These are phyloP conservation scores for Brevimyrus niger DNA, from an alignment of 2,113 vertebrate species.

Conservation along the genomic window DNA sequence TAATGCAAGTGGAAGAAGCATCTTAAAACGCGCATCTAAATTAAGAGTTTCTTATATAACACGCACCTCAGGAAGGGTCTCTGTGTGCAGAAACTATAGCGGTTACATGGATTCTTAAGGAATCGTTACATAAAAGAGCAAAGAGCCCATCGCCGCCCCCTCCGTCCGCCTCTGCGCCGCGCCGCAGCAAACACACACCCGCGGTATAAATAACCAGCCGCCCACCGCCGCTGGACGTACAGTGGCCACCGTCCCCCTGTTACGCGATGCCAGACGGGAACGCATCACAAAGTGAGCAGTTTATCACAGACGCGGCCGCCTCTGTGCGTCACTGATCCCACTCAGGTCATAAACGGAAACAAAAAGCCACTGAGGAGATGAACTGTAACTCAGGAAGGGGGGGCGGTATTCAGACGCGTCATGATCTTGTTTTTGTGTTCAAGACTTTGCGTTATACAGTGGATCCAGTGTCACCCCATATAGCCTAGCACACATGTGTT, in stretches of 20 bases:
- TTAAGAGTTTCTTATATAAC: conserved; percentile 3
- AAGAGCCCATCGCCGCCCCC: conserved; percentile 19
- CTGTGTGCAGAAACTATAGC: not conserved
- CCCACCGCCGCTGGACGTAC: conserved; percentile 12
- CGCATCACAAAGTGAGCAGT: not conserved
- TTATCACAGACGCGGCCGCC: not conserved
- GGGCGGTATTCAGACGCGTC: not conserved
- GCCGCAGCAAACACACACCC: not conserved
- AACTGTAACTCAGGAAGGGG: not conserved
- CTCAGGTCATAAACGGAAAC: conserved; percentile 11
- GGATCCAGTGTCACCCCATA: not conserved
- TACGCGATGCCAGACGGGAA: not conserved
- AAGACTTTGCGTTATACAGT: not conserved
- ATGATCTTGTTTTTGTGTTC: not conserved
- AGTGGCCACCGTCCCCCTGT: conserved; percentile 16
- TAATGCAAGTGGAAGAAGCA: not conserved
- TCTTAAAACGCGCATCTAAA: not conserved
- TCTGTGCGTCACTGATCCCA: not conserved
- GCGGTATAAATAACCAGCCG: conserved; percentile 28
- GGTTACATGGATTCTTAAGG: not conserved
- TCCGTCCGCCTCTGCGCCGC: conserved; percentile 14
- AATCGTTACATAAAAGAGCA: conserved; percentile 18
- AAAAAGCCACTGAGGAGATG: conserved; percentile 10
- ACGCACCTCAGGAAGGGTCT: not conserved
- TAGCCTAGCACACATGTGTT: not conserved